A percentile compares a stretch with the other conserved stretches of the same genome.
Evolutionary conservation across 2,888 invertebrate species (phyloP).

Genomic region (Tachina lurida): DNA sequence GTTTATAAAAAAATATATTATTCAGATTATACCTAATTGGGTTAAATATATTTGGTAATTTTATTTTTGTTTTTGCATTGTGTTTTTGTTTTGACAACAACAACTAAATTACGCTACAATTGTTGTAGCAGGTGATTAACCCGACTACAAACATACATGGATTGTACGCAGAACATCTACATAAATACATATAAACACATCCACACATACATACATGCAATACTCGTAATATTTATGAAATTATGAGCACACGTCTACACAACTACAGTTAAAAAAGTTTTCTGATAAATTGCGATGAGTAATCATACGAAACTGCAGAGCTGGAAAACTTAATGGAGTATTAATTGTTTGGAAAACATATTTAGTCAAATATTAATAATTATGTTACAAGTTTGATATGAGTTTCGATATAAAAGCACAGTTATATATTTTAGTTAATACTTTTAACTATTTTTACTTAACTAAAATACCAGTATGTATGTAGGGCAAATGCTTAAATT

Average conservation of each 20-base stretch:
- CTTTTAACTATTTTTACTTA: no score
- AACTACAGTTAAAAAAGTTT: conserved; percentile 39
- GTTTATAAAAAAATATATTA: not conserved
- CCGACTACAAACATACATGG: conserved; percentile 35
- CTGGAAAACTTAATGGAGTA: not conserved
- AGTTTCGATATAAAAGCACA: no score
- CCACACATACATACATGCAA: not conserved
- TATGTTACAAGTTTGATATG: no score
- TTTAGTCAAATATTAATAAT: no score
- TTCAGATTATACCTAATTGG: conserved; percentile 37
- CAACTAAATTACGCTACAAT: conserved; percentile 53
- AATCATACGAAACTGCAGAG: conserved; percentile 47
- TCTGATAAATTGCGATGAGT: conserved; percentile 46
- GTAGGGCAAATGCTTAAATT: no score
- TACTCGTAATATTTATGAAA: conserved; percentile 1
- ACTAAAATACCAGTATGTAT: no score
- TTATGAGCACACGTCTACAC: conserved; percentile 2
- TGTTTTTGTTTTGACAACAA: conserved; percentile 29
- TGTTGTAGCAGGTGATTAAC: conserved; percentile 64
- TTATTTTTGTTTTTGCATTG: not conserved
- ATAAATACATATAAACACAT: not conserved
- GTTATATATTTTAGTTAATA: no score
- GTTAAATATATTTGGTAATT: conserved; percentile 49
- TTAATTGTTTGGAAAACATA: not conserved
- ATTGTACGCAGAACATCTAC: not conserved